These are phyloP conservation scores for Halesus radiatus DNA, from an alignment of 1,140 invertebrate genomes.

Conservation along the genomic window DNA sequence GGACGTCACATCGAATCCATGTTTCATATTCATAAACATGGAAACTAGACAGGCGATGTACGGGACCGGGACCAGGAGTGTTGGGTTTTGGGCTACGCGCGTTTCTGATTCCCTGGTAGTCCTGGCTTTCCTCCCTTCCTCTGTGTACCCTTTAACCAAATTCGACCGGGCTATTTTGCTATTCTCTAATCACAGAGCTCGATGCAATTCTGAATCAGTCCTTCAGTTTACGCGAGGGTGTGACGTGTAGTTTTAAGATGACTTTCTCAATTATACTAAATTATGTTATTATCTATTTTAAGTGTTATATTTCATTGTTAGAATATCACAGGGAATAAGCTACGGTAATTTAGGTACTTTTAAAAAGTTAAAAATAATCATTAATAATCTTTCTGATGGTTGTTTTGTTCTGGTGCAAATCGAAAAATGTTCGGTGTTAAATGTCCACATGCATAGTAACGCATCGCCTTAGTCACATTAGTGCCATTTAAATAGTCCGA, in stretches of 20 bases:
- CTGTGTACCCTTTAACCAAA: not conserved
- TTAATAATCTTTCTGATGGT: no score
- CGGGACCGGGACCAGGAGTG: no score
- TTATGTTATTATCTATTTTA: no score
- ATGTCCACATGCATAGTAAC: no score
- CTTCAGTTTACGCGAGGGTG: not conserved
- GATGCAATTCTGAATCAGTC: not conserved
- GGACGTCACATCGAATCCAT: conserved; percentile 7
- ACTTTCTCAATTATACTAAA: no score
- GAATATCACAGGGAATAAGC: no score
- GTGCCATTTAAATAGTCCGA: not conserved
- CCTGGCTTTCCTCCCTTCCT: not conserved
- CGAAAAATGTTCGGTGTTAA: not conserved
- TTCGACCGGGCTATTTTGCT: not conserved
- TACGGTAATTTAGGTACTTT: no score
- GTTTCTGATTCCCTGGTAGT: not conserved
- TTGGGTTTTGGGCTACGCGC: not conserved
- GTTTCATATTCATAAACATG: conserved; percentile 42
- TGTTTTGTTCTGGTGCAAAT: not conserved
- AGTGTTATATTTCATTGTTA: no score
- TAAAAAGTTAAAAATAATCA: no score
- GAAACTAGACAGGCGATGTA: conserved; percentile 3
- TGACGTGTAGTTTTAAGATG: not conserved
- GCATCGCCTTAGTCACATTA: not conserved
- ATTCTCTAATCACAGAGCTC: not conserved